Percentiles rank a stretch among this genome's conserved stretches.
Evolutionary conservation across 2,797 vertebrate species (phyloP).

Genomic region (Hirundo rustica): DNA sequence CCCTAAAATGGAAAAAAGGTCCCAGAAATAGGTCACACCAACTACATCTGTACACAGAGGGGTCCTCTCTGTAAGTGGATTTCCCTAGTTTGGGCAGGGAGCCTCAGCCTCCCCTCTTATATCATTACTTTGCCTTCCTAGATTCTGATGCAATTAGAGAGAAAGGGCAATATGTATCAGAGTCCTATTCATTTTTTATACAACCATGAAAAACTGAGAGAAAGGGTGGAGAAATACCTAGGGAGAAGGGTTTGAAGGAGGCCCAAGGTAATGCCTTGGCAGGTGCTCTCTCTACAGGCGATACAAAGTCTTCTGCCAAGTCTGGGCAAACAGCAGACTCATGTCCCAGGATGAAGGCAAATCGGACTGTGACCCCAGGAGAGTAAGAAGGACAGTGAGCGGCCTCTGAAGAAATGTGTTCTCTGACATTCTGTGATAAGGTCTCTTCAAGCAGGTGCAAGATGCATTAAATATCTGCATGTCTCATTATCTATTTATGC

Average conservation of each 20-base stretch:
- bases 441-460: conserved; percentile 45
- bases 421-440: neutral
- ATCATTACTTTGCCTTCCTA: neutral
- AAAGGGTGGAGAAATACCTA: neutral
- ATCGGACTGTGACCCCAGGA: neutral
- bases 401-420: conserved; percentile 47
- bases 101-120: neutral
- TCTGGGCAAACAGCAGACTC: neutral
- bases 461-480: conserved; percentile 12
- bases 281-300: neutral
- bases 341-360: neutral
- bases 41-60: neutral
- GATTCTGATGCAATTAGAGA: conserved; percentile 42
- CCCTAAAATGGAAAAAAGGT: conserved; percentile 64
- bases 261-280: neutral
- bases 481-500: conserved; percentile 7
- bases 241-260: neutral
- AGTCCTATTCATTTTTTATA: conserved; percentile 36
- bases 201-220: neutral
- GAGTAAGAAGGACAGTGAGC: neutral
- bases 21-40: conserved; percentile 42
- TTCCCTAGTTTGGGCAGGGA: neutral
- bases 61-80: neutral
- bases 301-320: neutral
- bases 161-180: neutral